Conservation (phyloP, 2,113 vertebrate genomes). For the Notothenia rossii region DNA sequence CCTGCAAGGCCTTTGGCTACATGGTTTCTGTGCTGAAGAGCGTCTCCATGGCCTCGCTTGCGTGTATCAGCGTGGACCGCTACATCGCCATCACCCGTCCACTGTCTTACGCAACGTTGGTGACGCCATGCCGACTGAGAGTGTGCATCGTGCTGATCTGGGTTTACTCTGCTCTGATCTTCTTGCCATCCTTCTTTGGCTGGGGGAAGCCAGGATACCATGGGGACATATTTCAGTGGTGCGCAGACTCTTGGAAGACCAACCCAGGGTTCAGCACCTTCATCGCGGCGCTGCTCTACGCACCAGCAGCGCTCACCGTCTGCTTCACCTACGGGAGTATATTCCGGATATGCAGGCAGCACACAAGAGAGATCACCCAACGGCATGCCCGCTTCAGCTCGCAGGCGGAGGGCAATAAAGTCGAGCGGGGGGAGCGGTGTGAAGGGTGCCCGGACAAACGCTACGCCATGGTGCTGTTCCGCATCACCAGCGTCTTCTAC, state of each 20-base stretch:
- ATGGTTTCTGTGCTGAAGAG: slow-evolving; percentile 93
- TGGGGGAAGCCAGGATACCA: slow-evolving; percentile 85
- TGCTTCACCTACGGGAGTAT: slow-evolving; percentile 96
- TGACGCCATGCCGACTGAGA: slow-evolving; percentile 91
- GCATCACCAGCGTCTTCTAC: slow-evolving; percentile 95
- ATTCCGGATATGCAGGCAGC: slow-evolving; percentile 94
- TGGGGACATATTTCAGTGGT: slow-evolving; percentile 92
- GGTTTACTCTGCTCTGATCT: slow-evolving; percentile 90
- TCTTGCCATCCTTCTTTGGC: slow-evolving; percentile 90
- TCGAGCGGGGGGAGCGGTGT: slow-evolving; percentile 80
- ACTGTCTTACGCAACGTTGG: slow-evolving; percentile 89
- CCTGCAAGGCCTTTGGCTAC: slow-evolving; percentile 91
- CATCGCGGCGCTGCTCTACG: slow-evolving; percentile 90
- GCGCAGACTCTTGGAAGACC: slow-evolving; percentile 89
- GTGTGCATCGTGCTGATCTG: slow-evolving; percentile 90
- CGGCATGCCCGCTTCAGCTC: slow-evolving; percentile 90
- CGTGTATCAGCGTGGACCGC: slow-evolving; percentile 90
- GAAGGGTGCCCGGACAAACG: slow-evolving; percentile 89
- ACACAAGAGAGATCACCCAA: slow-evolving; percentile 92
- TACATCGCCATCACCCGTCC: slow-evolving; percentile 87
- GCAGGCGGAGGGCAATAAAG: slow-evolving; percentile 69
- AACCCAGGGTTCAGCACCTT: slow-evolving; percentile 89
- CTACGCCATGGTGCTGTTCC: slow-evolving; percentile 93
- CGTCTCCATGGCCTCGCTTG: slow-evolving; percentile 93
- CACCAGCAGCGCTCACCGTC: slow-evolving; percentile 89